These are phyloP conservation scores for Pseudoatta argentina DNA, from an alignment of 1,140 invertebrate genomes.

Conservation along the genomic window DNA sequence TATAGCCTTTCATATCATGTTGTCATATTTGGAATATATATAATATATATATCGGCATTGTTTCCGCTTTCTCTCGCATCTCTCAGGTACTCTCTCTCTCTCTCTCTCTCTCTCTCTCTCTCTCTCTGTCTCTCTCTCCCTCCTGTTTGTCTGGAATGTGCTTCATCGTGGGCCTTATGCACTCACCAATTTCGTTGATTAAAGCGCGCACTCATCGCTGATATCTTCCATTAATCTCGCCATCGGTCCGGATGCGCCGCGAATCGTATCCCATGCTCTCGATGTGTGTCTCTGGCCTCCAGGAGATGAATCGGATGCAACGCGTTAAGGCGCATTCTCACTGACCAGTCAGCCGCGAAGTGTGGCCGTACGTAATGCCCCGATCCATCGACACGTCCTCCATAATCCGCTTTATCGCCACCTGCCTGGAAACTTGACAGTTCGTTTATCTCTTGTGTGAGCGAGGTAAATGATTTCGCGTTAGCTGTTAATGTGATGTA, in stretches of 20 bases:
- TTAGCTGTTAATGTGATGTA: neutral
- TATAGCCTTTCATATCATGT: no score
- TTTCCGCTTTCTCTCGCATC: constrained; percentile 8
- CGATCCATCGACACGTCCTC: constrained; percentile 79
- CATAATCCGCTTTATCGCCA: constrained; percentile 79
- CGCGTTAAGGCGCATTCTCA: constrained; percentile 81
- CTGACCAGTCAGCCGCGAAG: constrained; percentile 80
- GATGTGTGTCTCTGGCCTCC: constrained; percentile 74
- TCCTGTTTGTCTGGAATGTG: constrained; percentile 16
- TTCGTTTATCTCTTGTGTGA: constrained; percentile 36
- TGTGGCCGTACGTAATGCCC: constrained; percentile 76
- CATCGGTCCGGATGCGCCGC: constrained; percentile 67
- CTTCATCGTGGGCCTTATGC: constrained; percentile 51
- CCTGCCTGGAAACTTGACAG: constrained; percentile 60
- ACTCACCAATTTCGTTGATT: constrained; percentile 75
- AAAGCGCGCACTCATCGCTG: constrained; percentile 68
- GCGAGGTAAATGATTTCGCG: constrained; percentile 15
- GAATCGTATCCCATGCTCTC: constrained; percentile 71
- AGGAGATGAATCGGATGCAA: constrained; percentile 78
- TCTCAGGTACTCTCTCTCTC: no score
- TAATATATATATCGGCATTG: neutral
- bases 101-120: neutral
- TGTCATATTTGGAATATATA: no score
- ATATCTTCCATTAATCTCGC: constrained; percentile 81
- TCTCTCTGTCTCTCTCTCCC: neutral